phyloP scores from a whole-genome alignment of 2,113 vertebrate genomes.

The Bubo scandiacus region DNA sequence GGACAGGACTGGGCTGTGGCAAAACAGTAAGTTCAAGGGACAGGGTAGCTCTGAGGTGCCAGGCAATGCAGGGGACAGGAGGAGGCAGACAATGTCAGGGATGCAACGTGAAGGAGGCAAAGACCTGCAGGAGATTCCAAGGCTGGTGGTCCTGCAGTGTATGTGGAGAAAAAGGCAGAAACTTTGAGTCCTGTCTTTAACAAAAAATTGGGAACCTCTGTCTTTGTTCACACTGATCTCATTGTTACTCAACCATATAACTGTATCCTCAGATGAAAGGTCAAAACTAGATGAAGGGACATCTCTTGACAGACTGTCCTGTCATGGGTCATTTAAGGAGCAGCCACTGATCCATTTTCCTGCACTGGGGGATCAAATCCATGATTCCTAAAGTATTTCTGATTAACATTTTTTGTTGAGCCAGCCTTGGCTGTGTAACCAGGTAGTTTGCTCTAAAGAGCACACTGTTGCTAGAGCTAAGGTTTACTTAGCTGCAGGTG shows the following conservation, averaged over 20 bases:
- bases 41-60: background rate
- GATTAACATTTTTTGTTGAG: background rate
- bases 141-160: background rate
- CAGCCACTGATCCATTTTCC: background rate
- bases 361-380: background rate
- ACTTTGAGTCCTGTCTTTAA: background rate
- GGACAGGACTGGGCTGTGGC: background rate
- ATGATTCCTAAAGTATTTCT: background rate
- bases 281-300: background rate
- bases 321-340: background rate
- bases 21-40: background rate
- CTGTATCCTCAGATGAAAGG: background rate
- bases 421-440: background rate
- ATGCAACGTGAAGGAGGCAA: background rate
- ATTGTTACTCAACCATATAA: background rate
- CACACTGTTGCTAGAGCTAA: background rate
- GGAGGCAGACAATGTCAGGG: background rate
- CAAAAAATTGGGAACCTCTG: background rate
- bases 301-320: background rate
- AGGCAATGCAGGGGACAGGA: background rate
- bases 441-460: background rate
- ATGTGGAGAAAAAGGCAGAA: background rate
- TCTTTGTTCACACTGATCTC: background rate
- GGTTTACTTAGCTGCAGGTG: slow-evolving; percentile 37
- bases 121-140: background rate